Conservation (phyloP, 1,140 invertebrate genomes). For the Drosophila melanica region DNA sequence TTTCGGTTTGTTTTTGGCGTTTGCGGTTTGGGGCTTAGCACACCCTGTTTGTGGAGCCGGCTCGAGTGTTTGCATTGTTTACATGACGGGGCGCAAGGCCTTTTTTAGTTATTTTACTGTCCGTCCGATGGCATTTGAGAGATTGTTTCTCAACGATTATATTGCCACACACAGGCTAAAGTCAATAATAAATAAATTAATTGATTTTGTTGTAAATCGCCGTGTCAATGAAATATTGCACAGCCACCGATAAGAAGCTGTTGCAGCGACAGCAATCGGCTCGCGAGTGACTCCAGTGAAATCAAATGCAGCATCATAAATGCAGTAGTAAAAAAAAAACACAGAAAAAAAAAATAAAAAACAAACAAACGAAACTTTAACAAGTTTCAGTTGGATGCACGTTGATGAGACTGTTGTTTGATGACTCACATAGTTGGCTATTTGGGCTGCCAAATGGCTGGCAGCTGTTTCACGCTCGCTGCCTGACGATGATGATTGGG, state of each 20-base stretch:
- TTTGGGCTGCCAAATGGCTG: conserved; percentile 68
- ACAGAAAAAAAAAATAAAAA: conserved; percentile 14
- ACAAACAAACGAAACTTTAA: conserved; percentile 17
- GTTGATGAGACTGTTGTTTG: conserved; percentile 6
- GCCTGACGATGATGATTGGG: not conserved
- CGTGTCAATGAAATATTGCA: conserved; percentile 60
- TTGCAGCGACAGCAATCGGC: not conserved
- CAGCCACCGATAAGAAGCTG: conserved; percentile 39
- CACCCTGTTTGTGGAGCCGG: conserved; percentile 66
- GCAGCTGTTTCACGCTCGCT: conserved; percentile 39
- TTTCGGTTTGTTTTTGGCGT: not conserved
- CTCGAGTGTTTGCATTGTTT: conserved; percentile 66
- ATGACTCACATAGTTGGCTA: conserved; percentile 72
- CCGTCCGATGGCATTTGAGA: conserved; percentile 48
- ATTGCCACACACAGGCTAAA: conserved; percentile 51
- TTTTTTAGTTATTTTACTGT: conserved; percentile 55
- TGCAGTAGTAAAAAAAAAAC: conserved; percentile 2
- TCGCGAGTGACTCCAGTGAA: conserved; percentile 13
- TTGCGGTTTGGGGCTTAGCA: not conserved
- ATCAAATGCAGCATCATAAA: conserved; percentile 14
- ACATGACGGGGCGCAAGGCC: conserved; percentile 53
- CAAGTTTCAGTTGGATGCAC: conserved; percentile 34
- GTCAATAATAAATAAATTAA: conserved; percentile 76
- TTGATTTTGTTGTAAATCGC: conserved; percentile 68
- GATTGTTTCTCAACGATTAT: conserved; percentile 62